Percentiles rank a stretch among this genome's conserved stretches.
Conservation (phyloP, 2,113 vertebrate genomes). For the Gymnocephalus cernua region DNA sequence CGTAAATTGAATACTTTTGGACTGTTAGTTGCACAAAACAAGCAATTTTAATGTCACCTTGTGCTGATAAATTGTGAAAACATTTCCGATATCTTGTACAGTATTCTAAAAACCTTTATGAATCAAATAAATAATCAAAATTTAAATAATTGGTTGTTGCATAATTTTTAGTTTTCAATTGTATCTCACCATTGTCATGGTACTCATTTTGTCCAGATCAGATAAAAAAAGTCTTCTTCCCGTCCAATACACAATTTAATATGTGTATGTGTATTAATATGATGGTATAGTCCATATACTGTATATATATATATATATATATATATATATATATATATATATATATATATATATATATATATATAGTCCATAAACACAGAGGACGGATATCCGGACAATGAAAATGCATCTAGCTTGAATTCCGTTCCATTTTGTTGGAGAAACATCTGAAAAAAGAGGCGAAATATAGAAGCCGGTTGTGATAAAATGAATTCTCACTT, state of each 20-base stretch:
- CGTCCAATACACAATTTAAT: neutral
- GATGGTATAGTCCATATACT: neutral
- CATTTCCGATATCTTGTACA: neutral
- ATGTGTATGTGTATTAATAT: neutral
- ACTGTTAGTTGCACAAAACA: neutral
- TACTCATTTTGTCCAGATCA: neutral
- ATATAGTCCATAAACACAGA: neutral
- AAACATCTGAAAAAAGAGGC: slow-evolving; percentile 36
- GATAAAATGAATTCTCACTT: neutral
- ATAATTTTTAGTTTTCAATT: neutral
- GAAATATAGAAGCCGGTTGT: neutral
- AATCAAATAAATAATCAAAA: neutral
- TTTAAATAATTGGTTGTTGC: neutral
- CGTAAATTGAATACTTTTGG: neutral
- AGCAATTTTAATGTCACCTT: neutral
- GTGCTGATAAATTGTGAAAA: neutral
- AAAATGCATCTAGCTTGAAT: slow-evolving; percentile 27
- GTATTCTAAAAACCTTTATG: neutral
- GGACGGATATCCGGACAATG: too few species aligned
- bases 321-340: too few species aligned
- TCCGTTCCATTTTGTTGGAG: slow-evolving; percentile 39
- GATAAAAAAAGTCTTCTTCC: neutral
- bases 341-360: too few species aligned
- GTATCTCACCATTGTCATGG: neutral
- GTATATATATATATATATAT: too few species aligned